These are phyloP conservation scores for Xiphophorus couchianus DNA, from an alignment of 2,113 vertebrate genomes.

Conservation along the genomic window DNA sequence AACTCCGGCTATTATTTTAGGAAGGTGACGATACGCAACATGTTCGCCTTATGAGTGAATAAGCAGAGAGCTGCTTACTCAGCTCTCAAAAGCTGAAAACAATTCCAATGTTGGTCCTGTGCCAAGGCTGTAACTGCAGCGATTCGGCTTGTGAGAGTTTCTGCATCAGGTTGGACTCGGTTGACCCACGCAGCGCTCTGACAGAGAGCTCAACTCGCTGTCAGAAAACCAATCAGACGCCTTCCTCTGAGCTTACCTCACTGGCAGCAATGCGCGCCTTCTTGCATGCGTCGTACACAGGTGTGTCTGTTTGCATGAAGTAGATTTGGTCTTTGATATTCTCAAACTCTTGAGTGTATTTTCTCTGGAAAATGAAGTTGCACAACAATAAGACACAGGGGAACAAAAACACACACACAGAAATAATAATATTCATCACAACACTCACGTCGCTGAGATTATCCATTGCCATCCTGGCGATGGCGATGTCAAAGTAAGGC, in stretches of 20 bases:
- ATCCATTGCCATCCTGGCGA: slow-evolving; percentile 89
- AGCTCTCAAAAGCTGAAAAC: neutral
- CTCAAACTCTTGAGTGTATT: slow-evolving; percentile 91
- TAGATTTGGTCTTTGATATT: slow-evolving; percentile 93
- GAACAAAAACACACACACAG: neutral
- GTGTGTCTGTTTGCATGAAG: slow-evolving; percentile 97
- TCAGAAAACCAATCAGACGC: slow-evolving; percentile 12
- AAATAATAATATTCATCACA: neutral
- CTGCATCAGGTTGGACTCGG: slow-evolving; percentile 33
- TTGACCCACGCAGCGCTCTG: slow-evolving; percentile 59
- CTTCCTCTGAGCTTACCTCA: slow-evolving; percentile 79
- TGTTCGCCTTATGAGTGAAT: too few species aligned
- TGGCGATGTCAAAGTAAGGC: slow-evolving; percentile 92
- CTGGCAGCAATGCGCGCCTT: slow-evolving; percentile 84
- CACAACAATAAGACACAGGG: neutral
- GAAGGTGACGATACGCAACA: too few species aligned
- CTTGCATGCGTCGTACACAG: slow-evolving; percentile 89
- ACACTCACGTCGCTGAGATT: slow-evolving; percentile 89
- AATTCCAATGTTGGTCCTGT: neutral
- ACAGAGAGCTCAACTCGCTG: slow-evolving; percentile 45
- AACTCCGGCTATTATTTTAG: too few species aligned
- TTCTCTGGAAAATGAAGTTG: slow-evolving; percentile 80
- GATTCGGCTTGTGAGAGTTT: slow-evolving; percentile 15
- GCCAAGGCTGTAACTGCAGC: neutral
- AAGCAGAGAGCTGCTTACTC: too few species aligned